A percentile compares a stretch with the other conserved stretches of the same genome.
These are phyloP conservation scores for Cricetomys ansorgei DNA, from an alignment of 2,113 vertebrate genomes.

Conservation along the genomic window DNA sequence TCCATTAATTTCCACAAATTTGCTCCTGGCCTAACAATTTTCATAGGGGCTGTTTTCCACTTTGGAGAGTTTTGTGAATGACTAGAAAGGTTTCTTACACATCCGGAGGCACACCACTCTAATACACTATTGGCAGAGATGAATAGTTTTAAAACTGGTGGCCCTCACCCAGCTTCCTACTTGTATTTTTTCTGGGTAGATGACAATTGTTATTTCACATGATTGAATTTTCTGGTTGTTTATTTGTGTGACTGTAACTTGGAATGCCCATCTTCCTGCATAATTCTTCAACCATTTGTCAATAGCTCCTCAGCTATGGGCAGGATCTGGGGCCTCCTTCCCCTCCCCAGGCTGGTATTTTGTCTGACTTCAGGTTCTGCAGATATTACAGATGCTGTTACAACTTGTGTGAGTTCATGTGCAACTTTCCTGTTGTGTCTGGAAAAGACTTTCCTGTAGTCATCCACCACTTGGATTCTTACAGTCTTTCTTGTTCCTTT, in stretches of 20 bases:
- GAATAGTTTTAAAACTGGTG: slow-evolving; percentile 61
- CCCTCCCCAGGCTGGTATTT: background rate
- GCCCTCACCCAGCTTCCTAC: background rate
- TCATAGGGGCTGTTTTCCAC: background rate
- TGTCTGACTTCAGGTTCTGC: background rate
- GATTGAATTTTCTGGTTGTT: slow-evolving; percentile 25
- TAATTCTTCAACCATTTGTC: slow-evolving; percentile 6
- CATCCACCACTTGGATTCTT: background rate
- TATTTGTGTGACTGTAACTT: slow-evolving; percentile 51
- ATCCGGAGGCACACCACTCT: background rate
- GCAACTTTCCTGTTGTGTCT: background rate
- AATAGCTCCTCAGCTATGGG: background rate
- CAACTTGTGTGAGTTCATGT: background rate
- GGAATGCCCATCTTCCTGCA: slow-evolving; percentile 31
- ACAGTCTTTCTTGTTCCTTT: no score
- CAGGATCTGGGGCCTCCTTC: background rate
- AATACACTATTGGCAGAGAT: slow-evolving; percentile 56
- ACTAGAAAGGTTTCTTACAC: slow-evolving; percentile 1
- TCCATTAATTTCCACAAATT: slow-evolving; percentile 56
- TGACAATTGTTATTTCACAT: slow-evolving; percentile 61
- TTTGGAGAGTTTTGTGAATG: background rate
- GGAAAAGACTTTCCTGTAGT: background rate
- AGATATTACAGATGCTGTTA: background rate
- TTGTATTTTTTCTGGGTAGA: slow-evolving; percentile 39
- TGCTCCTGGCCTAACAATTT: slow-evolving; percentile 32